Evolutionary conservation across 2,797 vertebrate genomes (phyloP).

Genomic region (Sciurus carolinensis): DNA sequence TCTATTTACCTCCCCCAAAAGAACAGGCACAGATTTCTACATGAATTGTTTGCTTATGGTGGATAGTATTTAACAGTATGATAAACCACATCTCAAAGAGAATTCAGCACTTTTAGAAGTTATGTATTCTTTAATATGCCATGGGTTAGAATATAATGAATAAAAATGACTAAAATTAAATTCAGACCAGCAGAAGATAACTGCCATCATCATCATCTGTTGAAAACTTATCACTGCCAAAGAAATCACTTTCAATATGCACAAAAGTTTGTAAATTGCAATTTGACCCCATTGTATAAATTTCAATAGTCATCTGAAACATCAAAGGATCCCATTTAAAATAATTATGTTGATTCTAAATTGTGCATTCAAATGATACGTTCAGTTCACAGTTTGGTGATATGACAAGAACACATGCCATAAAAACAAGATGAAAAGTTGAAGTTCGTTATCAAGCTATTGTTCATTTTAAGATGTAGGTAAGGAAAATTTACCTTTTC

Average conservation of each 20-base stretch:
- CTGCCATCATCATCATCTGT: slow-evolving; percentile 65
- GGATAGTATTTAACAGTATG: slow-evolving; percentile 77
- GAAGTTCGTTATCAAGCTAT: neutral
- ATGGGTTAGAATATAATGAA: slow-evolving; percentile 79
- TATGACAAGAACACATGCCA: slow-evolving; percentile 14
- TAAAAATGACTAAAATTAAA: slow-evolving; percentile 83
- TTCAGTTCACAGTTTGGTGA: slow-evolving; percentile 66
- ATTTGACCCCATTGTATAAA: slow-evolving; percentile 80
- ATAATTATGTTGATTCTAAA: slow-evolving; percentile 83
- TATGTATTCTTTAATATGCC: slow-evolving; percentile 18
- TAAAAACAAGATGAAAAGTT: slow-evolving; percentile 65
- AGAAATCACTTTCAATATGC: slow-evolving; percentile 77
- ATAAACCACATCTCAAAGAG: slow-evolving; percentile 69
- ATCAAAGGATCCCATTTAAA: slow-evolving; percentile 67
- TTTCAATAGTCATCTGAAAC: slow-evolving; percentile 82
- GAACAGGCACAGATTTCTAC: slow-evolving; percentile 89
- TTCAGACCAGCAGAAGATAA: slow-evolving; percentile 72
- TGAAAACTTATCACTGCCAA: slow-evolving; percentile 66
- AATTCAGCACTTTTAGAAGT: slow-evolving; percentile 78
- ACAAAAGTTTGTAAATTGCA: slow-evolving; percentile 81
- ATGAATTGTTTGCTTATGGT: slow-evolving; percentile 86
- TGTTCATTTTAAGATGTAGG: slow-evolving; percentile 64
- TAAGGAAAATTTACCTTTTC: slow-evolving; percentile 55
- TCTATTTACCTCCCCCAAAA: slow-evolving; percentile 89
- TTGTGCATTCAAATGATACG: slow-evolving; percentile 73